Evolutionary conservation across 2,888 invertebrate species (phyloP).

Genomic region (Apodemia hepburni): DNA sequence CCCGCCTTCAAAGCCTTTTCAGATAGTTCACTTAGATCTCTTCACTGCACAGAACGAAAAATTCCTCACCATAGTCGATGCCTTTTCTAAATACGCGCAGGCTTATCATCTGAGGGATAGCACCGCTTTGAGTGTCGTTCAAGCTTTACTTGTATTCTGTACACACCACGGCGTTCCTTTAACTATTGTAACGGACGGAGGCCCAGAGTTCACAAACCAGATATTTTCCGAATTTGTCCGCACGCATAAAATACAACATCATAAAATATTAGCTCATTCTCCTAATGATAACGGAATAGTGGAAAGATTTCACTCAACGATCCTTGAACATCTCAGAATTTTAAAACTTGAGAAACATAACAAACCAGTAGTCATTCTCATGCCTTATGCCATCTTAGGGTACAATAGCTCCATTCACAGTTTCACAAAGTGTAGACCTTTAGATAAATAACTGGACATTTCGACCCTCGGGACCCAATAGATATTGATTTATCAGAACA

Average conservation of each 20-base stretch:
- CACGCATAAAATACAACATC: neutral
- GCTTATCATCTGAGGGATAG: conserved; percentile 17
- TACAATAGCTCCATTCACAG: neutral
- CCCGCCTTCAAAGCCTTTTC: too few relatives aligned
- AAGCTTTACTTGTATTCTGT: too few relatives aligned
- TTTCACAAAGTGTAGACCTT: conserved; percentile 32
- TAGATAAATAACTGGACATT: conserved; percentile 35
- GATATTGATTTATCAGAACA: conserved; percentile 33
- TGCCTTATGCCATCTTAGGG: conserved; percentile 18
- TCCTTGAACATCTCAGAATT: conserved; percentile 15
- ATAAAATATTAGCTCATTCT: conserved; percentile 27
- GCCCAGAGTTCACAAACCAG: conserved; percentile 22
- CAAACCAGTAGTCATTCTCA: conserved; percentile 26
- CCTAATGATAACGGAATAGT: conserved; percentile 33
- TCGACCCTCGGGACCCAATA: conserved; percentile 34
- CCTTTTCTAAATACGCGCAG: conserved; percentile 21
- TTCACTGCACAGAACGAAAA: conserved; percentile 12
- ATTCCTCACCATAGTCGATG: conserved; percentile 17
- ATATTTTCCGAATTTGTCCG: neutral
- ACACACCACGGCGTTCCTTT: neutral
- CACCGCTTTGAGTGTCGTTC: neutral
- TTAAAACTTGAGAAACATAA: conserved; percentile 21
- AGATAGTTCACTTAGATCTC: too few relatives aligned
- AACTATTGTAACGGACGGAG: conserved; percentile 21
- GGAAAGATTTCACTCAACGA: conserved; percentile 30